Base-by-base conservation (phyloP, 2,113 vertebrate genomes). In the Amphiprion percula region DNA sequence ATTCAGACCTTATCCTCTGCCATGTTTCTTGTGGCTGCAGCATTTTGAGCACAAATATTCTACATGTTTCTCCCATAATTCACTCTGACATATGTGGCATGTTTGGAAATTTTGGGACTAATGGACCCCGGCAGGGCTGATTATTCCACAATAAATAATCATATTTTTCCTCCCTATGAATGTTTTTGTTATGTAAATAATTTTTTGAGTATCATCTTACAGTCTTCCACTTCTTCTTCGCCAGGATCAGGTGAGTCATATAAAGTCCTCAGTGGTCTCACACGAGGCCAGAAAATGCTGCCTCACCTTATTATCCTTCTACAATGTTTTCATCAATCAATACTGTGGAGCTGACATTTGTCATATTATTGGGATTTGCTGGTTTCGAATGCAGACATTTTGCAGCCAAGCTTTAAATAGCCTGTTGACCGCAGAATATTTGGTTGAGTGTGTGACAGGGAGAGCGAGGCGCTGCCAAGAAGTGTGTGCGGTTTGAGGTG, bases 371-470 rank as follows among this genome's bases (percentile, higher is more conserved):
- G 82, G 72, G 67, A 88, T 84, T 87, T 83, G 79, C 77, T 79
- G 83, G 49, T 82, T 90, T 90, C 60, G 58, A 87, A 90, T 62
- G 67, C 73, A 77, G 78, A 87, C 77, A 16, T 87, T 91, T 90
- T 88, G 87, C 78, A 86, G 88, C 81, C 82, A 79, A 82, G 77
- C 84, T 90, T 91, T 88, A 91, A 91, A 94, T 93, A 93, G 88
- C 77, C 85, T 19, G 74, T 71, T 80, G 82, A 92, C 92, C 90
- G 49, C 92, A 90, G 85, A 91, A 91, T 93, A 85, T 92, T 89
- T 90, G 88, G 85, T 90, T 71, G 88, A 83, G 86, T 88, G 89
- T 84, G 87, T 78, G 89, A 90, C 88, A 84, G 90, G 72, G 83
- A 87, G 79, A 55, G 78, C 28, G 75, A 83, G 68, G 70, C 37